Base-by-base conservation (phyloP, 2,113 vertebrate species). In the Laticauda colubrina region DNA sequence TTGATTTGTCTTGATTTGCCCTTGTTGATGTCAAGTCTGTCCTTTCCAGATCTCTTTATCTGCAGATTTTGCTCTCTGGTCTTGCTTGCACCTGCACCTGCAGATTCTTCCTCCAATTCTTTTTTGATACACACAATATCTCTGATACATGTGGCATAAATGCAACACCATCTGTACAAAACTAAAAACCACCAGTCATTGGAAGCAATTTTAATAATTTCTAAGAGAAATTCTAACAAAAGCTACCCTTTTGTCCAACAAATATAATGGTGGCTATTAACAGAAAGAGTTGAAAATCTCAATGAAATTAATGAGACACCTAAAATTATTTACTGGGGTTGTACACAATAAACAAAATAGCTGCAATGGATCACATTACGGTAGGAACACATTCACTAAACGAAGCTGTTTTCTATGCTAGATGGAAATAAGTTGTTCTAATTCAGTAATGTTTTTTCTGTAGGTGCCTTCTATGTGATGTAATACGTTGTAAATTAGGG, bases 381-480 rank as follows among this genome's bases (percentile, higher is more conserved):
- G 6, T 26, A 51, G 81, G 39, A 91, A 88, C 11, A 88, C 88
- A 91, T 91, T 94, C 85, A 94, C n/a, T 91, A 93, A 89, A 94
- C 90, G 91, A 29, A 92, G 89, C 59, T 51, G 0, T 92, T 90
- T 93, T 64, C 6, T 5, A 18, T n/a, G 59, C 0, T 3, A 15
- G 53, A 34, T 89, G 75, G 29, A 95, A 96, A 92, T 57, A 91
- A 95, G 94, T 92, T 55, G 2, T 3, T 94, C 3, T 20, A 92
- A 61, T 91, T 51, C 34, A 93, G 29, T 92, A 93, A 85, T 55
- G 95, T 14, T 1, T 91, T 39, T 85, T 45, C 1, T 21, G 57
- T 15, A 91, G 34, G 11, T 14, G 75, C 45, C 87, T 69, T 29
- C 57, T 2, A 64, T 88, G 18, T 45, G 18, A 29, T 34, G 90